Evolutionary conservation across 2,888 invertebrate species (phyloP), one percentile per base, ranked within the genome.

Genomic region (Malthinus seriepunctatus): DNA sequence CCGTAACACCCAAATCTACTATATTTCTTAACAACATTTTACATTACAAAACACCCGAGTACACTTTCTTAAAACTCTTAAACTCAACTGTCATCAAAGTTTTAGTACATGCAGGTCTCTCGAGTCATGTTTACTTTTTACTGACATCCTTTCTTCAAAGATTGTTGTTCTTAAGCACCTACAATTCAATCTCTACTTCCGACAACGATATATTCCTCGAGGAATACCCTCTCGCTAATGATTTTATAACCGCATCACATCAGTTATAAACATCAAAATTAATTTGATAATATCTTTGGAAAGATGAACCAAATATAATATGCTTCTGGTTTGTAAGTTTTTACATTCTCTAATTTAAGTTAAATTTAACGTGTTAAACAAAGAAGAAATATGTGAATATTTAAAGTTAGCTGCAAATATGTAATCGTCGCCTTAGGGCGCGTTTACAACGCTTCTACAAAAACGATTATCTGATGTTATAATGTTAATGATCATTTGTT

Each of bases 401-500:
- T 39, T 39, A 32, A 32, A 37, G 12, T 32, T 11, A 11, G 38
- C 33, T 47, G 32, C 46, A 46, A 50, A 47, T 46, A 35, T 57
- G 47, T 57, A 57, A 51, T 51, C 57, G 51, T 44, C 52, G 48
- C 52, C 52, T 32, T 37, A 42, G 48, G 57, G 48, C 45, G 57
- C 46, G 51, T 51, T 51, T 51, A 39, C 51, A 42, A 33, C 51
- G 53, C 53, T 46, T 45, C 52, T 51, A 44, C 45, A 49, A 50
- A 58, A 58, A 46, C 53, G 58, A 58, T 58, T 54, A 44, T 49
- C 53, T 35, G 23, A 52, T n/a, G 58, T 45, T 42, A 45, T 58
- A 58, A 58, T 45, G 45, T 50, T 54, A 54, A 58, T 54, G 58
- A 58, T 58, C 58, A 54, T 58, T 58, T 58, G 52, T 58, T 58